Evolutionary conservation across 2,797 vertebrate genomes (phyloP).

Genomic region (Intellagama lesueurii): DNA sequence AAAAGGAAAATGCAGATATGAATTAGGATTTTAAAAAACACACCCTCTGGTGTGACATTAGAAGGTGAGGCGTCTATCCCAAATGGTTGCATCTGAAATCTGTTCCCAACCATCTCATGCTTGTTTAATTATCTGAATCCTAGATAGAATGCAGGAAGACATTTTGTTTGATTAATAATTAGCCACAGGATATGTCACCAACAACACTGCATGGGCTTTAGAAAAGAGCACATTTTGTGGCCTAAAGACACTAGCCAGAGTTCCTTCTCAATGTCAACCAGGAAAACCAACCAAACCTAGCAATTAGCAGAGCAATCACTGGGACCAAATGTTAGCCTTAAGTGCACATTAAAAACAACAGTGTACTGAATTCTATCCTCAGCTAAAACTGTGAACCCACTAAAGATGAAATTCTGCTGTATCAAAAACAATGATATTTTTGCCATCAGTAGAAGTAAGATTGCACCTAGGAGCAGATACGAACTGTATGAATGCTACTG

Average conservation of each 20-base stretch:
- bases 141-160: neutral
- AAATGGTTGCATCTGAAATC: neutral
- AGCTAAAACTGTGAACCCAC: neutral
- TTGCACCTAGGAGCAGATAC: neutral
- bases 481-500: neutral
- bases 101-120: neutral
- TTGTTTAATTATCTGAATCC: slow-evolving; percentile 9
- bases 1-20: slow-evolving; percentile 38
- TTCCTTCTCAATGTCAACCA: slow-evolving; percentile 39
- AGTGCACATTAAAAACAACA: slow-evolving; percentile 36
- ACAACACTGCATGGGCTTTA: neutral
- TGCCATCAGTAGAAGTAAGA: neutral
- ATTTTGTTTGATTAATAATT: slow-evolving; percentile 21
- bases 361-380: slow-evolving; percentile 21
- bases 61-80: slow-evolving; percentile 14
- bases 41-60: slow-evolving; percentile 37
- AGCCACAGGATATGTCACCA: neutral
- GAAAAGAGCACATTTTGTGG: slow-evolving; percentile 14
- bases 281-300: neutral
- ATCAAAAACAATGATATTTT: neutral
- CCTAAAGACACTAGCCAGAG: slow-evolving; percentile 26
- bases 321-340: slow-evolving; percentile 32
- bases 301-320: slow-evolving; percentile 7
- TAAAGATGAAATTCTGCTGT: neutral
- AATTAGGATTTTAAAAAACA: neutral